These are phyloP conservation scores for Perdix hodgsoniae DNA, from an alignment of 2,797 vertebrate species.

Conservation along the genomic window DNA sequence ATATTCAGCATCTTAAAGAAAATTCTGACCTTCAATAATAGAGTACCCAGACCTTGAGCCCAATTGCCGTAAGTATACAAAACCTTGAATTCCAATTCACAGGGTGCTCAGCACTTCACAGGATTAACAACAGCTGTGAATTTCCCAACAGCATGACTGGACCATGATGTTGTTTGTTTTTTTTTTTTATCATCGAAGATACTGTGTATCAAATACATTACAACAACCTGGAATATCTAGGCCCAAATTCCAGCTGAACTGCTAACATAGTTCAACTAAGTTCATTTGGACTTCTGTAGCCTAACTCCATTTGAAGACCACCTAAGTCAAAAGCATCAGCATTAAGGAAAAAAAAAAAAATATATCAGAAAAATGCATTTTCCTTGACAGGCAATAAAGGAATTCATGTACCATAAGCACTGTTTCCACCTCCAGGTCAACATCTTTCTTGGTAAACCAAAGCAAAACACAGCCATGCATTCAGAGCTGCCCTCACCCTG, in stretches of 20 bases:
- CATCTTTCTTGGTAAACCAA: too few relatives aligned
- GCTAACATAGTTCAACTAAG: not conserved
- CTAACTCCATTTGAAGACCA: not conserved
- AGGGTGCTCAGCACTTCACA: not conserved
- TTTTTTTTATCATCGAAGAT: not conserved
- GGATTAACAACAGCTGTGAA: not conserved
- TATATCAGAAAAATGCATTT: not conserved
- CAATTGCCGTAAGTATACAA: not conserved
- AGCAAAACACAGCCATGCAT: too few relatives aligned
- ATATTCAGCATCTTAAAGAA: conserved; percentile 30
- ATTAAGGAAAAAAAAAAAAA: not conserved
- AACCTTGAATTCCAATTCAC: not conserved
- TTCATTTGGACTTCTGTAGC: not conserved
- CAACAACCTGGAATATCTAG: not conserved
- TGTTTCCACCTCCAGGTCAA: not conserved
- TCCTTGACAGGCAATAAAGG: not conserved
- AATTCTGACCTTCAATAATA: not conserved
- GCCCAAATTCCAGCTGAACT: not conserved
- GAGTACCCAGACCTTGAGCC: not conserved
- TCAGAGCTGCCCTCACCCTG: too few relatives aligned
- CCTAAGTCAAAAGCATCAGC: not conserved
- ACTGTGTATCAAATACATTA: not conserved
- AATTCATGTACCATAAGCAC: not conserved
- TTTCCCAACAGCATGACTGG: not conserved
- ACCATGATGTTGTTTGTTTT: accelerated